phyloP scores from a whole-genome alignment of 2,113 vertebrate genomes.

The Pygoscelis antarcticus region DNA sequence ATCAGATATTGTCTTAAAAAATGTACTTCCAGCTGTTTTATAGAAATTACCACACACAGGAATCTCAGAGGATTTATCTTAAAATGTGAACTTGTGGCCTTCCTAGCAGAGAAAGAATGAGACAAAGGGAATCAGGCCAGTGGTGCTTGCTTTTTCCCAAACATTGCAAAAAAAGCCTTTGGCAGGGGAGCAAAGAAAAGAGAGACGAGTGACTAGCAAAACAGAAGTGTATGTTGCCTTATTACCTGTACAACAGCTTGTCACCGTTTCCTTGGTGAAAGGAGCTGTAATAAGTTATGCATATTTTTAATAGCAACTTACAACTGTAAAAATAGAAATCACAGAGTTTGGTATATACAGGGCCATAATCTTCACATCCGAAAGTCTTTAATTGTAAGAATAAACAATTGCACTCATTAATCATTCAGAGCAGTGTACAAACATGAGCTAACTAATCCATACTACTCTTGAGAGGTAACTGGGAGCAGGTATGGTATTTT shows the following conservation, averaged over 20 bases:
- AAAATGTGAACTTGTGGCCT: conserved; percentile 15
- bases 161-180: background rate
- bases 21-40: conserved; percentile 50
- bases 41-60: conserved; percentile 44
- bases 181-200: background rate
- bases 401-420: background rate
- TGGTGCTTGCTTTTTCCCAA: background rate
- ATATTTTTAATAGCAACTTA: background rate
- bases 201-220: background rate
- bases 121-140: background rate
- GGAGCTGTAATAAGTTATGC: background rate
- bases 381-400: background rate
- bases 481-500: background rate
- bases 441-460: background rate
- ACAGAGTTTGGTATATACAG: background rate
- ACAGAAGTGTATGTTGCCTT: background rate
- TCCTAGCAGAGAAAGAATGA: background rate
- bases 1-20: conserved; percentile 61
- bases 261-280: background rate
- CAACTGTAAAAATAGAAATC: background rate
- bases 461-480: background rate
- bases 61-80: conserved; percentile 46
- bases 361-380: background rate
- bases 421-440: background rate
- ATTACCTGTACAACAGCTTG: background rate